These are phyloP conservation scores for Zootoca vivipara DNA, from an alignment of 2,113 vertebrate genomes.

Conservation along the genomic window DNA sequence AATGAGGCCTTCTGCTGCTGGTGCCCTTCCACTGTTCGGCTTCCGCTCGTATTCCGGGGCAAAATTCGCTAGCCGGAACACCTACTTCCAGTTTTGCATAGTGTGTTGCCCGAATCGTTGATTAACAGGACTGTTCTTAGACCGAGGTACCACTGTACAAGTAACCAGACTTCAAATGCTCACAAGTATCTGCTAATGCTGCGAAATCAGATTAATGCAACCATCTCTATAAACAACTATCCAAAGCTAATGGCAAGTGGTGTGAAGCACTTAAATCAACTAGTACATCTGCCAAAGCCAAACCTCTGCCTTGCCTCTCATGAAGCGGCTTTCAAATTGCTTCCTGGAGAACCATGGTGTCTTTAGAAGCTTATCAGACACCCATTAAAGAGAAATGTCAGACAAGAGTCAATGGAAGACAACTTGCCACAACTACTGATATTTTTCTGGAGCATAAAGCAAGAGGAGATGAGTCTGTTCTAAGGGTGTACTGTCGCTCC, in stretches of 20 bases:
- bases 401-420: neutral
- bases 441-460: neutral
- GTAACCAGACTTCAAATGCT: neutral
- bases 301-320: neutral
- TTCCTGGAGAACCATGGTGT: neutral
- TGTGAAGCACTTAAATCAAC: neutral
- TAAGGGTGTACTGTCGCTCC: neutral
- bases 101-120: too few species aligned
- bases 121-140: too few species aligned
- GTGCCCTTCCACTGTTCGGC: too few species aligned
- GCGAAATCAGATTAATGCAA: neutral
- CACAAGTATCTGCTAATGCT: neutral
- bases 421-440: neutral
- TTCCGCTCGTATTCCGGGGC: too few species aligned
- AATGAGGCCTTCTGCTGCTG: too few species aligned
- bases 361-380: neutral
- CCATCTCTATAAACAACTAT: neutral
- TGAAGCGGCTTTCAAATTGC: neutral
- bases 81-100: too few species aligned
- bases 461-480: neutral
- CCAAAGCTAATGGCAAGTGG: neutral
- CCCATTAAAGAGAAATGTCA: neutral
- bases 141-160: neutral
- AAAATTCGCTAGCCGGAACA: too few species aligned
- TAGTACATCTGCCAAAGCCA: neutral